These are phyloP conservation scores for Frankliniella fusca DNA, from an alignment of 2,888 invertebrate genomes.

Conservation along the genomic window DNA sequence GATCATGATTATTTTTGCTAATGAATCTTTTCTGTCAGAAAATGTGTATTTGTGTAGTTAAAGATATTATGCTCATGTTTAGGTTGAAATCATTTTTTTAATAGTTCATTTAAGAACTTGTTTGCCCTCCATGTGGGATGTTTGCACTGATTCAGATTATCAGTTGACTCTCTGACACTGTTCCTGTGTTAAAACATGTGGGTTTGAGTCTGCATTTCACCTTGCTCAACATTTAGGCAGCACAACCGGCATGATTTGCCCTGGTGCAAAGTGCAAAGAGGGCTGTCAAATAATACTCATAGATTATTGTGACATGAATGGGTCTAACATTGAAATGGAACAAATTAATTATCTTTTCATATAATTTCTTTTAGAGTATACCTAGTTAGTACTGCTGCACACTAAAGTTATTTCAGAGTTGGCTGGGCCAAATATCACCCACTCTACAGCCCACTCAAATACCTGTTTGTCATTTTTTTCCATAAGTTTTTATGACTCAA, in stretches of 20 bases:
- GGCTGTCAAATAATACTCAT: background rate
- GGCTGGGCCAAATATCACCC: conserved; percentile 11
- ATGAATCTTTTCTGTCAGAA: background rate
- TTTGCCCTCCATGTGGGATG: too few species aligned
- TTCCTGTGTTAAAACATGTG: background rate
- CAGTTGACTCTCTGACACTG: background rate
- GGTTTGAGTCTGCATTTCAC: background rate
- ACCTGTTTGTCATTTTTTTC: background rate
- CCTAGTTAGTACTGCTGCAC: background rate
- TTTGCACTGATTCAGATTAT: too few species aligned
- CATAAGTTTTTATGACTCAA: background rate
- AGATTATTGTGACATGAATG: background rate
- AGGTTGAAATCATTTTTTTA: too few species aligned
- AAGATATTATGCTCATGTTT: too few species aligned
- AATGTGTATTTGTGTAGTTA: background rate
- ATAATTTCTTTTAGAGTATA: background rate
- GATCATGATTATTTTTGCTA: conserved; percentile 18
- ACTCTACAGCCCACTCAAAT: background rate
- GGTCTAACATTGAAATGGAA: background rate
- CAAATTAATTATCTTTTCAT: background rate
- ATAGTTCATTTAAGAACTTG: too few species aligned
- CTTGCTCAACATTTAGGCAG: background rate
- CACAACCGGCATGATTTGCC: background rate
- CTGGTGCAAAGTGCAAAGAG: background rate
- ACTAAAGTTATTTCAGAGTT: background rate